phyloP scores from a whole-genome alignment of 92 coral and sea anemone species.

The Bergia sp. region DNA sequence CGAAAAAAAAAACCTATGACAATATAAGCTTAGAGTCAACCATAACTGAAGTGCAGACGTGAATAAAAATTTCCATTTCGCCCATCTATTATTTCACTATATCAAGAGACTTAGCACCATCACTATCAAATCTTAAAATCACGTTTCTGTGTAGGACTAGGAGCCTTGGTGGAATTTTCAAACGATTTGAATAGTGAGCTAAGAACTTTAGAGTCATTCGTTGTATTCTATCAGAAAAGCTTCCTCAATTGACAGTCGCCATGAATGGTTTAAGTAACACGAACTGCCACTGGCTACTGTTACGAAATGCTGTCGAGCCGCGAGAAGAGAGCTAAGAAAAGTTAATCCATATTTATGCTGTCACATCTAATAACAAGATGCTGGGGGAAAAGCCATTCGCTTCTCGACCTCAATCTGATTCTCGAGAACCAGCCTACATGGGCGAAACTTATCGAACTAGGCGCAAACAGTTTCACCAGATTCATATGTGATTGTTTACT shows the following conservation, averaged over 20 bases:
- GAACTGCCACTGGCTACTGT: not conserved
- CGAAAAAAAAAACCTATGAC: not conserved
- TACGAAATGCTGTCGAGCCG: conserved; percentile 2
- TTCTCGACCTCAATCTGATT: not conserved
- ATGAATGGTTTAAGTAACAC: not conserved
- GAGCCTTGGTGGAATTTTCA: not conserved
- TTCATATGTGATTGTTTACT: not conserved
- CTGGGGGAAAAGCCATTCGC: not conserved
- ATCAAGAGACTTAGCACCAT: not conserved
- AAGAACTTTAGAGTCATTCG: not conserved
- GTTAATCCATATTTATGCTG: conserved; percentile 15
- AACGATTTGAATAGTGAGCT: not conserved
- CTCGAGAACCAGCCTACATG: not conserved
- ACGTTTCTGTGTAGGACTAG: not conserved
- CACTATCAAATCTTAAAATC: not conserved
- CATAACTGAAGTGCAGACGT: not conserved
- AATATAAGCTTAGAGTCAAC: not conserved
- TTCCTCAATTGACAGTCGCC: not conserved
- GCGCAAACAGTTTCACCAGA: not conserved
- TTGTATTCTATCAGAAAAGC: not conserved
- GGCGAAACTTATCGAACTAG: not conserved
- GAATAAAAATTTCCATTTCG: not conserved
- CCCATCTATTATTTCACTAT: not conserved
- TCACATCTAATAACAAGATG: not conserved
- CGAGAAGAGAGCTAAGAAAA: not conserved